These are phyloP conservation scores for Catocala nupta DNA, from an alignment of 2,888 invertebrate genomes.

Conservation along the genomic window DNA sequence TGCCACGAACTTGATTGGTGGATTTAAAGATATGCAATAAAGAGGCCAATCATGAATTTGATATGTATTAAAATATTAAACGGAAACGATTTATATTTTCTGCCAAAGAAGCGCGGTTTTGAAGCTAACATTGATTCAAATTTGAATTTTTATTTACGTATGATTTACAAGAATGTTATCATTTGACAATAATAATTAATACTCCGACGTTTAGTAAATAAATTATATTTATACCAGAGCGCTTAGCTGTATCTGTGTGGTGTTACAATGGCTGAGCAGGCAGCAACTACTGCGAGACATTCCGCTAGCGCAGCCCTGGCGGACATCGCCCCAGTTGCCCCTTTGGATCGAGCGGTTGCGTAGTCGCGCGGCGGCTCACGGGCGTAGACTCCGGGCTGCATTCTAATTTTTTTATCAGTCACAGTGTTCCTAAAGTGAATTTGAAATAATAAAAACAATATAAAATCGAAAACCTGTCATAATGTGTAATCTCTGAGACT, in stretches of 20 bases:
- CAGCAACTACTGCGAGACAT: constrained; percentile 68
- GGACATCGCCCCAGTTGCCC: constrained; percentile 85
- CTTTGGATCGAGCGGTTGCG: constrained; percentile 85
- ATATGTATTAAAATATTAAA: constrained; percentile 4
- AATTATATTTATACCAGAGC: not conserved
- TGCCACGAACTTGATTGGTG: constrained; percentile 28
- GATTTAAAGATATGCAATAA: not conserved
- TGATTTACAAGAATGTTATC: not conserved
- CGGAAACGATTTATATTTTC: constrained; percentile 55
- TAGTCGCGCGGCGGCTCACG: constrained; percentile 69
- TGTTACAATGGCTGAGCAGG: constrained; percentile 43
- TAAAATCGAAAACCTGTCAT: constrained; percentile 57
- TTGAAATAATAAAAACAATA: constrained; percentile 61
- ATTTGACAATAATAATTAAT: no score
- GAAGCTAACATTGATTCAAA: constrained; percentile 54
- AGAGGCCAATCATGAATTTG: constrained; percentile 33
- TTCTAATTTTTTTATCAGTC: constrained; percentile 52
- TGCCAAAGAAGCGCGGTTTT: constrained; percentile 75
- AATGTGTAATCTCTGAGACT: constrained; percentile 43
- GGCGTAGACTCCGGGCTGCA: constrained; percentile 64
- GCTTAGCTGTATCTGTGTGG: constrained; percentile 2
- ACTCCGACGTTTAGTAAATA: no score
- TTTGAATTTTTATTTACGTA: constrained; percentile 56
- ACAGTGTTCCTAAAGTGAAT: constrained; percentile 58
- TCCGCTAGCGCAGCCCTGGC: constrained; percentile 86